Evolutionary conservation across 2,113 vertebrate species (phyloP).

Genomic region (Stegostoma tigrinum): DNA sequence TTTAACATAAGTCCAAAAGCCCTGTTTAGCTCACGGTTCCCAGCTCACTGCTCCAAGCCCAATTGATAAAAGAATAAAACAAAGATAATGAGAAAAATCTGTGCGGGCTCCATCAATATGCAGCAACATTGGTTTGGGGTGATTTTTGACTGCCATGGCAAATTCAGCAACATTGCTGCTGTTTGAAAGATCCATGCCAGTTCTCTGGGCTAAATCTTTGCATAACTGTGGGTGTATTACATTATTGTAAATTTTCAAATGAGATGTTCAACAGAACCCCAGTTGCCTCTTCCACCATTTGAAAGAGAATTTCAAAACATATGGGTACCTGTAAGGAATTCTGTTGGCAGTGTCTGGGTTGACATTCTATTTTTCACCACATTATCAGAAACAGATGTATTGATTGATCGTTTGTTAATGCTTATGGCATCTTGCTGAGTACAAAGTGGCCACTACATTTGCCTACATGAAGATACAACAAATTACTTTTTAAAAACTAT

Average conservation of each 20-base stretch:
- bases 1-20: no score
- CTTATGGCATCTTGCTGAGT: neutral
- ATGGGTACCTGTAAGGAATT: neutral
- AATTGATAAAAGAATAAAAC: no score
- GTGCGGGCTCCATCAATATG: no score
- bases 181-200: no score
- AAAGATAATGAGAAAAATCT: no score
- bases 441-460: neutral
- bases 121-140: no score
- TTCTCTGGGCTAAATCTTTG: no score
- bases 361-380: neutral
- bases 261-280: neutral
- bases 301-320: neutral
- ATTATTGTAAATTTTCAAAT: neutral
- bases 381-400: neutral
- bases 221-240: neutral
- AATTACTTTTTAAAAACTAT: neutral
- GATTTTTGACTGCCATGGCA: no score
- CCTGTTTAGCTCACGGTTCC: no score
- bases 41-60: no score
- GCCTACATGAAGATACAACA: neutral
- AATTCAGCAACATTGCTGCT: no score
- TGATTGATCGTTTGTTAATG: neutral
- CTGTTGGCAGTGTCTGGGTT: neutral
- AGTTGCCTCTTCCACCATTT: neutral